Evolutionary conservation across 2,888 invertebrate genomes (phyloP).

Genomic region (Lasioglossum calceatum): DNA sequence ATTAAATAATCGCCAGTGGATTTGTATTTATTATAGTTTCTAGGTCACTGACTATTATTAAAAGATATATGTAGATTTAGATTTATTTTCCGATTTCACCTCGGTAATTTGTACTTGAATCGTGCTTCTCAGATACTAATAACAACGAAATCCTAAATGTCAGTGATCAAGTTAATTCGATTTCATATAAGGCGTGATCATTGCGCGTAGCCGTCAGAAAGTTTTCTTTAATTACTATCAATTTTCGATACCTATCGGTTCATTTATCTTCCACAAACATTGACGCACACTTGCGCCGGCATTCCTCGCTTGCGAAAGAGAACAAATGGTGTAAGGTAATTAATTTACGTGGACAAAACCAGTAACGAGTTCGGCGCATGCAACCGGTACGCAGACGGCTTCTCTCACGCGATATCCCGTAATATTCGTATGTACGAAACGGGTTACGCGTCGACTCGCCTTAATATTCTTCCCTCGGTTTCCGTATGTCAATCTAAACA

Average conservation of each 20-base stretch:
- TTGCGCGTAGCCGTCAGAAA: background rate
- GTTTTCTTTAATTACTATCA: background rate
- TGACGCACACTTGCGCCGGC: slow-evolving; percentile 14
- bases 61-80: background rate
- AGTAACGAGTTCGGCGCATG: slow-evolving; percentile 79
- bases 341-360: slow-evolving; percentile 80
- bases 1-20: background rate
- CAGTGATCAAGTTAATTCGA: background rate
- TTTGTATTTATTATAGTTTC: background rate
- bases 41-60: background rate
- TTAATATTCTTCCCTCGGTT: slow-evolving; percentile 41
- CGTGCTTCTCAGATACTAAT: background rate
- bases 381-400: slow-evolving; percentile 63
- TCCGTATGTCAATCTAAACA: slow-evolving; percentile 22
- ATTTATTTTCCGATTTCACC: background rate
- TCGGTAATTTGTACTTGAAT: background rate
- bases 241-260: background rate
- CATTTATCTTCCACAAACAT: slow-evolving; percentile 18
- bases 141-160: background rate
- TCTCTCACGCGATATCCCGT: slow-evolving; percentile 77
- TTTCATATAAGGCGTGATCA: background rate
- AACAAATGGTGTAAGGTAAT: slow-evolving; percentile 73
- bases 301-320: slow-evolving; percentile 58
- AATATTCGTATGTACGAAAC: slow-evolving; percentile 66
- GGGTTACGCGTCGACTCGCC: slow-evolving; percentile 29